Evolutionary conservation across 2,113 vertebrate species (phyloP).

Genomic region (Narcine bancroftii): DNA sequence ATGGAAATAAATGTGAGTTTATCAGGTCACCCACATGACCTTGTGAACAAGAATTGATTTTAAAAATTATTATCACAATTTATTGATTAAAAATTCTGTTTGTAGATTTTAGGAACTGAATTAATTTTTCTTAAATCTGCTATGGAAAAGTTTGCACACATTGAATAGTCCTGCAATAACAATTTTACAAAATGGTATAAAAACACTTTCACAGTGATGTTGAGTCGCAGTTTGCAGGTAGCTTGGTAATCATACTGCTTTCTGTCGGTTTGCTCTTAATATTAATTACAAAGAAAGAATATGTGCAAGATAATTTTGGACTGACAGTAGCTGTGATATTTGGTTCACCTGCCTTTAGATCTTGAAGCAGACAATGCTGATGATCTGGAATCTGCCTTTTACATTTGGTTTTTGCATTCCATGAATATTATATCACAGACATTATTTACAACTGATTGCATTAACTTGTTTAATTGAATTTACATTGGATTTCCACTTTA

Average conservation of each 20-base stretch:
- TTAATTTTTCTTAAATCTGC: background rate
- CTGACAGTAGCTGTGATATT: background rate
- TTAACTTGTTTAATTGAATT: background rate
- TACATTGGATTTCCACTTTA: background rate
- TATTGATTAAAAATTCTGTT: background rate
- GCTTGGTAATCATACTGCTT: background rate
- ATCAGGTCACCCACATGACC: background rate
- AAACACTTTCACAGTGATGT: too few species aligned
- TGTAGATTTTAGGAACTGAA: background rate
- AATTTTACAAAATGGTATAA: background rate
- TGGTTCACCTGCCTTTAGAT: background rate
- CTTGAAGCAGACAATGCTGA: background rate
- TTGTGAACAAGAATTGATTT: background rate
- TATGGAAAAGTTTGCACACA: background rate
- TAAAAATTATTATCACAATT: background rate
- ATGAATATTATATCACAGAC: background rate
- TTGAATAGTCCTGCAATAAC: background rate
- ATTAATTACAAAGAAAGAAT: background rate
- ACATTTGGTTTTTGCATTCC: background rate
- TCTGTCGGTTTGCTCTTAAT: background rate
- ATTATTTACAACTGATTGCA: background rate
- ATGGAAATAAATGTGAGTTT: background rate
- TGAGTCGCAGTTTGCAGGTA: background rate
- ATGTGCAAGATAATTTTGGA: background rate
- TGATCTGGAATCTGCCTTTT: background rate